Evolutionary conservation across 2,888 invertebrate species (phyloP).

Genomic region (Operophtera brumata): DNA sequence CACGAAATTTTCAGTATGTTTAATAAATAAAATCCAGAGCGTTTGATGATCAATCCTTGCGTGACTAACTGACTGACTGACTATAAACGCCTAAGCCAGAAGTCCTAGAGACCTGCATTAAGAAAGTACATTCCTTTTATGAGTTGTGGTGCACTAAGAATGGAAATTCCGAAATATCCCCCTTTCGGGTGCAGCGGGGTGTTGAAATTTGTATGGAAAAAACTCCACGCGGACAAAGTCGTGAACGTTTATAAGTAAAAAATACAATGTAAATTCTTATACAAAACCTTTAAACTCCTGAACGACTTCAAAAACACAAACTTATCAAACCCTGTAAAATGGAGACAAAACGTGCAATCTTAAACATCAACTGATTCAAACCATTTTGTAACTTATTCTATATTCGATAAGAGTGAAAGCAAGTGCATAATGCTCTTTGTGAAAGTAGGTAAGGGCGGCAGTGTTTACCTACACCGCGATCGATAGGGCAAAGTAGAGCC

Average conservation of each 20-base stretch:
- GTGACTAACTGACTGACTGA: too few species aligned
- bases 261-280: not conserved
- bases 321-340: constrained; percentile 30
- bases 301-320: constrained; percentile 28
- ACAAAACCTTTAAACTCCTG: constrained; percentile 16
- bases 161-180: too few species aligned
- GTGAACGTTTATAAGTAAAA: too few species aligned
- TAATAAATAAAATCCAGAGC: not conserved
- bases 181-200: too few species aligned
- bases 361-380: not conserved
- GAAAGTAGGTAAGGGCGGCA: constrained; percentile 63
- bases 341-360: constrained; percentile 32
- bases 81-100: too few species aligned
- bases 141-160: too few species aligned
- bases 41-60: too few species aligned
- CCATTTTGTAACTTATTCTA: constrained; percentile 26
- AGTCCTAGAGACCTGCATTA: too few species aligned
- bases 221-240: too few species aligned
- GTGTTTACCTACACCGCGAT: constrained; percentile 76
- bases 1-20: too few species aligned
- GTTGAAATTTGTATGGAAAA: too few species aligned
- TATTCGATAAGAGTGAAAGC: constrained; percentile 24
- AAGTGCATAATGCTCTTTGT: constrained; percentile 38
- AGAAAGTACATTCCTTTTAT: too few species aligned
- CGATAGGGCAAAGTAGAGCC: constrained; percentile 64